Evolutionary conservation across 2,888 invertebrate genomes (phyloP).

Genomic region (Carpatolechia fugitivella): DNA sequence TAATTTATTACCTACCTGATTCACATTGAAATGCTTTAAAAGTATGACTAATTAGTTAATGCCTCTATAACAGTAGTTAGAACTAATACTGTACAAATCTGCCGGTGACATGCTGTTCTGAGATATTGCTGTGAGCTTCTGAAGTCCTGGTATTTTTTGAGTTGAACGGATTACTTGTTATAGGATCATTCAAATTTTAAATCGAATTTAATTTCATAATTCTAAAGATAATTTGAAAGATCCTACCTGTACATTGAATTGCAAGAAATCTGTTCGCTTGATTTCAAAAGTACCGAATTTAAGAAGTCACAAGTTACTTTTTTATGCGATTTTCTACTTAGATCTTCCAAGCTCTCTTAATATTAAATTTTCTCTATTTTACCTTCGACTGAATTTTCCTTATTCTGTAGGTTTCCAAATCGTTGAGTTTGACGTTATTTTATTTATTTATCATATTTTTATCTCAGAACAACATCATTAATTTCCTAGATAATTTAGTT

Average conservation of each 20-base stretch:
- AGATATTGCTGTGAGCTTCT: neutral
- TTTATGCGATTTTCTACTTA: neutral
- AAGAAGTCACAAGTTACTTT: neutral
- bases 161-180: neutral
- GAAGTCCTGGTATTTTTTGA: neutral
- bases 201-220: too few relatives aligned
- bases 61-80: constrained; percentile 47
- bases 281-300: neutral
- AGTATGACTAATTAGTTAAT: too few relatives aligned
- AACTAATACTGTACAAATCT: constrained; percentile 41
- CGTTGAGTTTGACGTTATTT: neutral
- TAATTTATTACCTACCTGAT: too few relatives aligned
- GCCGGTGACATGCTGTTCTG: constrained; percentile 11
- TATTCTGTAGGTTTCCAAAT: neutral
- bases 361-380: neutral
- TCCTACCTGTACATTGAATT: neutral
- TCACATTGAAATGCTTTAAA: too few relatives aligned
- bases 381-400: neutral
- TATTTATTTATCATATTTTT: neutral
- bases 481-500: constrained; percentile 32
- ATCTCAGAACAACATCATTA: neutral
- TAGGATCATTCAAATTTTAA: neutral
- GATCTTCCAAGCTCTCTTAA: neutral
- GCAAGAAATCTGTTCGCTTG: neutral
- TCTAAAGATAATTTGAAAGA: neutral